These are phyloP conservation scores for Ostrea edulis DNA, from an alignment of 1,140 invertebrate species.

Conservation along the genomic window DNA sequence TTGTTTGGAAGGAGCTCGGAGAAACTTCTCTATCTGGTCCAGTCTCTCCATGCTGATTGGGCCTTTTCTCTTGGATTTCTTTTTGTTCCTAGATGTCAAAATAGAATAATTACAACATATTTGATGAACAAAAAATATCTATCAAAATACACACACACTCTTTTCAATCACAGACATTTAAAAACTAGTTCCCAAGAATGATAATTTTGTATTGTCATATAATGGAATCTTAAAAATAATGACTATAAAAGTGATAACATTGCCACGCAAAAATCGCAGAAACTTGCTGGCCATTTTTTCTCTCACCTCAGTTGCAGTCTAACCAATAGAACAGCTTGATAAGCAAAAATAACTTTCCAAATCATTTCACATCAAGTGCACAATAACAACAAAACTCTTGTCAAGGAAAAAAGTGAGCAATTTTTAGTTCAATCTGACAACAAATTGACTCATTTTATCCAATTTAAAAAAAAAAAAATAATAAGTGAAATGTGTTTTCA, in stretches of 20 bases:
- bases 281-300: not conserved
- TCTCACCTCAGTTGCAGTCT: not conserved
- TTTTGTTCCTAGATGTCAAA: slow-evolving; percentile 56
- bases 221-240: not conserved
- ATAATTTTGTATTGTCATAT: not conserved
- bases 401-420: not conserved
- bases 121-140: not conserved
- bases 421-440: not conserved
- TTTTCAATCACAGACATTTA: too few species aligned
- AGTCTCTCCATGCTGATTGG: slow-evolving; percentile 69
- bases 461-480: too few species aligned
- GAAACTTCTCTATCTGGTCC: slow-evolving; percentile 74
- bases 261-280: not conserved
- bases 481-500: not conserved
- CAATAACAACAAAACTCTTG: not conserved
- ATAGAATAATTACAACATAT: not conserved
- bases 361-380: slow-evolving; percentile 12
- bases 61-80: slow-evolving; percentile 65
- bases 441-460: too few species aligned
- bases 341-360: not conserved
- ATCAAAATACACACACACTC: too few species aligned
- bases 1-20: slow-evolving; percentile 60
- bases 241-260: not conserved
- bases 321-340: not conserved
- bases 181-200: too few species aligned